phyloP scores from a whole-genome alignment of 2,113 vertebrate species.

The Xenopus borealis region DNA sequence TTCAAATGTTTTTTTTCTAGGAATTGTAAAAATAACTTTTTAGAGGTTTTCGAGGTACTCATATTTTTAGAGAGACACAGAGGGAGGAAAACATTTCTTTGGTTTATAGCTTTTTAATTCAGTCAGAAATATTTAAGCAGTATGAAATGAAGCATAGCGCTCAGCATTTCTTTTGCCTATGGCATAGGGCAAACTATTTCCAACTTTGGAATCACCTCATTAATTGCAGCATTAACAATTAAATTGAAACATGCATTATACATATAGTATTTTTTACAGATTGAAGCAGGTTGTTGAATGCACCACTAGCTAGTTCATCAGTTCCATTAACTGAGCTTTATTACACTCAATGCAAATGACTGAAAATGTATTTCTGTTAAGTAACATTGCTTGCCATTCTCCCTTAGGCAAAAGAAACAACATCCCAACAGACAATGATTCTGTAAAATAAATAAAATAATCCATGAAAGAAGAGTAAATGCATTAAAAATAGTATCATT shows the following conservation, averaged over 20 bases:
- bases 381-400: background rate
- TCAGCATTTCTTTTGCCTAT: conserved; percentile 16
- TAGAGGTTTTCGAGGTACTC: too few relatives aligned
- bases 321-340: conserved; percentile 23
- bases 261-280: conserved; percentile 22
- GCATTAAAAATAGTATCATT: too few relatives aligned
- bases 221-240: conserved; percentile 39
- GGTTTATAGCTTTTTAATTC: background rate
- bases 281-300: conserved; percentile 19
- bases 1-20: too few relatives aligned
- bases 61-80: too few relatives aligned
- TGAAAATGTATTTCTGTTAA: conserved; percentile 8
- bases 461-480: too few relatives aligned
- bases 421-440: too few relatives aligned
- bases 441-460: too few relatives aligned
- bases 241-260: conserved; percentile 34
- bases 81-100: too few relatives aligned
- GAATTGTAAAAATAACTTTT: too few relatives aligned
- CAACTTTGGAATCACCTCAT: conserved; percentile 18
- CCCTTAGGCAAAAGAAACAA: too few relatives aligned
- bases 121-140: background rate
- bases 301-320: conserved; percentile 28
- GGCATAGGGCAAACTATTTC: conserved; percentile 24
- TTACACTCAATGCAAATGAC: conserved; percentile 10
- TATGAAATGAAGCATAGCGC: background rate